A percentile compares a stretch with the other conserved stretches of the same genome.
Evolutionary conservation across 1,140 invertebrate genomes (phyloP).

Genomic region (Xylocopa sonorina): DNA sequence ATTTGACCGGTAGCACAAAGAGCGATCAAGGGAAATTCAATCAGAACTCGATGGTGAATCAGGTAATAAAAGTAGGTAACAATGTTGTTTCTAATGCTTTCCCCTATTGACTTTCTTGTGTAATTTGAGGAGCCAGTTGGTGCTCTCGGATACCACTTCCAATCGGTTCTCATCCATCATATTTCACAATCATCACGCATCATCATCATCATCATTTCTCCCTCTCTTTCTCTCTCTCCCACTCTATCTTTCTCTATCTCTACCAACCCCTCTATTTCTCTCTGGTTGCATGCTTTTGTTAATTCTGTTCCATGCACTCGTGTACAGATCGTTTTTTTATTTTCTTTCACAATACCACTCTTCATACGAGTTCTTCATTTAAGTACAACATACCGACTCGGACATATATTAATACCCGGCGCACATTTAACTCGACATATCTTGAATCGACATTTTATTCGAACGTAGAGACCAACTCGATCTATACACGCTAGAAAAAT

Average conservation of each 20-base stretch:
- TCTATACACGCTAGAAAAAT: constrained; percentile 36
- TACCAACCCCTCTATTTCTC: too few species aligned
- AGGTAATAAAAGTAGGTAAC: constrained; percentile 76
- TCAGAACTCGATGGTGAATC: constrained; percentile 79
- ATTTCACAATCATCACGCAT: too few species aligned
- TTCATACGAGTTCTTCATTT: not conserved
- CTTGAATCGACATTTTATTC: too few species aligned
- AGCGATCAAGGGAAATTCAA: constrained; percentile 84
- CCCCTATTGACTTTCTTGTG: constrained; percentile 33
- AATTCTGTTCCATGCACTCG: constrained; percentile 39
- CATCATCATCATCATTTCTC: too few species aligned
- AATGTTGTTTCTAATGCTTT: constrained; percentile 35
- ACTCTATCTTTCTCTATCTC: too few species aligned
- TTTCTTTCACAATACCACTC: not conserved
- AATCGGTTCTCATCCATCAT: constrained; percentile 32
- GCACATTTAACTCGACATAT: too few species aligned
- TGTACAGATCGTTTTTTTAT: constrained; percentile 44
- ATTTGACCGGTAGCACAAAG: constrained; percentile 86
- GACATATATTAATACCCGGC: not conserved
- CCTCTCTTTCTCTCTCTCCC: too few species aligned
- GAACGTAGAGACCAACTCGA: constrained; percentile 17
- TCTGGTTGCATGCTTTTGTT: constrained; percentile 45
- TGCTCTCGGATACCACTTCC: constrained; percentile 57
- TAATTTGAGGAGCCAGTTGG: constrained; percentile 24
- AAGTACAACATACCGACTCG: not conserved